A percentile compares a stretch with the other conserved stretches of the same genome.
Evolutionary conservation across 2,888 invertebrate species (phyloP).

Genomic region (Cerastis rubricosa): DNA sequence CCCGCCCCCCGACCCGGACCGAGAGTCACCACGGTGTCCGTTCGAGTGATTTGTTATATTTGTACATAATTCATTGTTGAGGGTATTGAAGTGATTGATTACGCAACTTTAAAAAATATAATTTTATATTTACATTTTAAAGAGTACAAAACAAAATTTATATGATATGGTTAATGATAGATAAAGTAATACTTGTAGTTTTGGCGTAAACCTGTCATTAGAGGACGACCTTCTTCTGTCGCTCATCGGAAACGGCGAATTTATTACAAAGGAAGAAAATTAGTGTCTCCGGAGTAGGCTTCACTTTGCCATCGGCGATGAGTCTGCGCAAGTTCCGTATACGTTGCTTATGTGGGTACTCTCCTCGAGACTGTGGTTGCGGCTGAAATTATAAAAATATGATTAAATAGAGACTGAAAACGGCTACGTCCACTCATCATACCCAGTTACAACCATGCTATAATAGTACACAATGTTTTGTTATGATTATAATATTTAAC

Average conservation of each 20-base stretch:
- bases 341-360: slow-evolving; percentile 92
- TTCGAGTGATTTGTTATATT: slow-evolving; percentile 59
- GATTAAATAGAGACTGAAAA: slow-evolving; percentile 49
- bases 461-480: slow-evolving; percentile 62
- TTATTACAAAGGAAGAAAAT: slow-evolving; percentile 90
- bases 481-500: slow-evolving; percentile 50
- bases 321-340: slow-evolving; percentile 90
- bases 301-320: slow-evolving; percentile 86
- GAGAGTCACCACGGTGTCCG: slow-evolving; percentile 49
- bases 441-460: slow-evolving; percentile 54
- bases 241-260: slow-evolving; percentile 87
- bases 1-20: slow-evolving; percentile 60
- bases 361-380: slow-evolving; percentile 80
- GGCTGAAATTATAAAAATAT: slow-evolving; percentile 68
- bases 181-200: slow-evolving; percentile 68
- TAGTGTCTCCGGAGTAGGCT: slow-evolving; percentile 87
- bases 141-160: slow-evolving; percentile 65
- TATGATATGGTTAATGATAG: slow-evolving; percentile 64
- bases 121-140: slow-evolving; percentile 77
- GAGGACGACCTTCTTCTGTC: slow-evolving; percentile 74
- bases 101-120: slow-evolving; percentile 84
- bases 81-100: slow-evolving; percentile 83
- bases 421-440: slow-evolving; percentile 41
- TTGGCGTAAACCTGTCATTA: slow-evolving; percentile 60
- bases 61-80: slow-evolving; percentile 67